phyloP scores from a whole-genome alignment of 1,140 invertebrate species.

The Aricia agestis region DNA sequence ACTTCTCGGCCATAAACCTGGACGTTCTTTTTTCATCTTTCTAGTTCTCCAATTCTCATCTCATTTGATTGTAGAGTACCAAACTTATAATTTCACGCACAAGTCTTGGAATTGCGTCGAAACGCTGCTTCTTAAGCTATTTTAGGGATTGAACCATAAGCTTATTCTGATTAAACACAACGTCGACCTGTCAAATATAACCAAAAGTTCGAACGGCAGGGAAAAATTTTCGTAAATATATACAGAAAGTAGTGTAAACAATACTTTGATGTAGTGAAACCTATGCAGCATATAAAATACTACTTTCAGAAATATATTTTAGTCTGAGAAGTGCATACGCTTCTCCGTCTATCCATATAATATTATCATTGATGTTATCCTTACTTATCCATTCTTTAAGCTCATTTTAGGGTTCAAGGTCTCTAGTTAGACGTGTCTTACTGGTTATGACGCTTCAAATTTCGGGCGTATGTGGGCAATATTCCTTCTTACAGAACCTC shows the following conservation, averaged over 20 bases:
- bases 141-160: neutral
- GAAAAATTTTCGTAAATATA: conserved; percentile 1
- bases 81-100: neutral
- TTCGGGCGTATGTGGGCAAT: no score
- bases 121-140: neutral
- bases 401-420: no score
- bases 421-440: no score
- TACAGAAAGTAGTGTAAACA: neutral
- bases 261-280: neutral
- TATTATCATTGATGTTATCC: no score
- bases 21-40: neutral
- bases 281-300: neutral
- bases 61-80: no score
- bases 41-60: neutral
- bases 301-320: neutral
- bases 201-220: neutral
- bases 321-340: neutral
- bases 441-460: no score
- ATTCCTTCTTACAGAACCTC: no score
- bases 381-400: no score
- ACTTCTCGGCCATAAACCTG: neutral
- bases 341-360: no score
- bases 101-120: neutral
- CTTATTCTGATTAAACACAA: neutral
- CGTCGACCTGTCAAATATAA: neutral